These are phyloP conservation scores for Prionailurus viverrinus DNA, from an alignment of 2,113 vertebrate genomes.

Conservation along the genomic window DNA sequence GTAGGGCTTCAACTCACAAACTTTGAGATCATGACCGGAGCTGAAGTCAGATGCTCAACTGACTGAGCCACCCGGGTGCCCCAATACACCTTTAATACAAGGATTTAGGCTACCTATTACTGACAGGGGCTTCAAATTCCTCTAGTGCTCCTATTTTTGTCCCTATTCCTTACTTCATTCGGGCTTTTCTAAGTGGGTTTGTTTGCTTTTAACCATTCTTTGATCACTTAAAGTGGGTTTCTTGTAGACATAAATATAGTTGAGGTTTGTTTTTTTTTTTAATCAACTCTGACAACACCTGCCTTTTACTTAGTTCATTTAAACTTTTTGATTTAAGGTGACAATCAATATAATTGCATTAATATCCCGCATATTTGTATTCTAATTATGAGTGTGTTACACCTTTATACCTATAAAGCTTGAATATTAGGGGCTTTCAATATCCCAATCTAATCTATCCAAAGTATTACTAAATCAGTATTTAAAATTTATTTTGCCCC, in stretches of 20 bases:
- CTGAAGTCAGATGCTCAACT: too few species aligned
- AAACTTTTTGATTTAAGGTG: background rate
- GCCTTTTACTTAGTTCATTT: background rate
- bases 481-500: background rate
- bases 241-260: background rate
- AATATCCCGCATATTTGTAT: background rate
- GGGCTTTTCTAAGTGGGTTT: background rate
- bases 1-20: too few species aligned
- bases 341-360: background rate
- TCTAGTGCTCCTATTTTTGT: background rate
- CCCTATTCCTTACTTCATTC: background rate
- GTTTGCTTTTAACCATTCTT: background rate
- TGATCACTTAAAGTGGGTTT: background rate
- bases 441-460: background rate
- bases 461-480: background rate
- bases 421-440: background rate
- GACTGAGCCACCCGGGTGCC: too few species aligned
- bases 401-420: background rate
- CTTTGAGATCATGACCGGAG: too few species aligned
- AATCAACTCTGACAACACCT: background rate
- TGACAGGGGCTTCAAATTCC: background rate
- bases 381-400: background rate
- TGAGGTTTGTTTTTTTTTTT: background rate
- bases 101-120: background rate
- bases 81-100: background rate